Evolutionary conservation across 2,888 invertebrate genomes (phyloP).

Genomic region (Tribolium freemani): DNA sequence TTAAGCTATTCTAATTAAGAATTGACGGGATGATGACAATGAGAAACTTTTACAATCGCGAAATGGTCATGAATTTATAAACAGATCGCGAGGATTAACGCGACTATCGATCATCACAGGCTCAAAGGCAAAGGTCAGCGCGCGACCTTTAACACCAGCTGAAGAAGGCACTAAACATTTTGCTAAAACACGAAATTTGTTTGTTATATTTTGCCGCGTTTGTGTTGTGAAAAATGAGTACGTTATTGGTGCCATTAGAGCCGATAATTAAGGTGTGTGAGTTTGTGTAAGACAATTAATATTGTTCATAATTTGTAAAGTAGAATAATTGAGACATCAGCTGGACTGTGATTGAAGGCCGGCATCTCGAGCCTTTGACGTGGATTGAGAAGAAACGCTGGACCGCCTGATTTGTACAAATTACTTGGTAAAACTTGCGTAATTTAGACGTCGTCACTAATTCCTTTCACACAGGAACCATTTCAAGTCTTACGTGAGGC

Average conservation of each 20-base stretch:
- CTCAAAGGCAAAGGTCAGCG: no score
- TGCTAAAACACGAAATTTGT: neutral
- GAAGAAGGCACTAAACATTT: no score
- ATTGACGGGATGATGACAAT: conserved; percentile 26
- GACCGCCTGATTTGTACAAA: conserved; percentile 63
- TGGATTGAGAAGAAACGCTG: conserved; percentile 61
- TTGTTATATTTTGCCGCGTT: neutral
- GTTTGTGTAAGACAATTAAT: conserved; percentile 31
- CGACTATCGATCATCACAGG: no score
- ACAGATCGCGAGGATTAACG: neutral
- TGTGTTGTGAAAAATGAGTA: neutral
- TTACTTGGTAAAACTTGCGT: conserved; percentile 59
- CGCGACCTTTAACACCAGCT: no score
- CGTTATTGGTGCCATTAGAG: neutral
- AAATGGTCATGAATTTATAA: neutral
- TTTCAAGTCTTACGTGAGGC: conserved; percentile 18
- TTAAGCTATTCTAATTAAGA: conserved; percentile 39
- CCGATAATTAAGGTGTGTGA: conserved; percentile 5
- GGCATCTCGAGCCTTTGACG: conserved; percentile 51
- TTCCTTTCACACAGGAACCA: conserved; percentile 42
- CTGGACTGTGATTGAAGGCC: conserved; percentile 51
- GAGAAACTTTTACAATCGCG: neutral
- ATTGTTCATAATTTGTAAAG: conserved; percentile 45
- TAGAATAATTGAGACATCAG: conserved; percentile 58
- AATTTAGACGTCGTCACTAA: conserved; percentile 55